phyloP scores from a whole-genome alignment of 1,140 invertebrate species.

The Apis cerana region DNA sequence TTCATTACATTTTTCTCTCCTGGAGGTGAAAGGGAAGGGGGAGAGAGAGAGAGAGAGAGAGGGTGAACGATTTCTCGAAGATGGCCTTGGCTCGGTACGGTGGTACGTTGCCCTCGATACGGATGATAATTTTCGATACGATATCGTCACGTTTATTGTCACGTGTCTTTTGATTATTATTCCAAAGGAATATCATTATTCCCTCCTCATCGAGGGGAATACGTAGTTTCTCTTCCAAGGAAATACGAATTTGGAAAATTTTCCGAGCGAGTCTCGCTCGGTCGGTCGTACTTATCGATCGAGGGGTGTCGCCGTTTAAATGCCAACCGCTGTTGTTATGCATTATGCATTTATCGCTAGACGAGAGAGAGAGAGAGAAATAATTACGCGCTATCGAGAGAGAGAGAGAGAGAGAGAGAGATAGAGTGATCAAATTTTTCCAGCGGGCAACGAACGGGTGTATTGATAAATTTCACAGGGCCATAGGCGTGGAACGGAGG shows the following conservation, averaged over 20 bases:
- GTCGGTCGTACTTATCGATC: conserved; percentile 33
- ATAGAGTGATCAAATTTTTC: conserved; percentile 9
- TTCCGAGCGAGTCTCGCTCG: conserved; percentile 12
- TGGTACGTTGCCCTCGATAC: background rate
- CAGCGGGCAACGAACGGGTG: background rate
- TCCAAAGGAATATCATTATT: no score
- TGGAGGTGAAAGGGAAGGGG: background rate
- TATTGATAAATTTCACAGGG: conserved; percentile 28
- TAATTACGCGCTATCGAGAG: conserved; percentile 29
- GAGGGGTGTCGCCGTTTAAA: conserved; percentile 34
- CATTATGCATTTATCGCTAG: conserved; percentile 31
- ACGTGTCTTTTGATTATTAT: no score
- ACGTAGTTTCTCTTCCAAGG: no score
- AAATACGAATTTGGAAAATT: no score
- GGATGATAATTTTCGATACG: no score
- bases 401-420: background rate
- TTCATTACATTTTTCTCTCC: conserved; percentile 57
- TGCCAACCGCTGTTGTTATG: conserved; percentile 10
- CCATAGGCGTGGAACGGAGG: conserved; percentile 42
- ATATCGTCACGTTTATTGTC: no score
- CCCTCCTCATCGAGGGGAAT: no score
- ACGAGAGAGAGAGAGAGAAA: conserved; percentile 10
- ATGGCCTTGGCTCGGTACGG: background rate
- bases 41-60: no score
- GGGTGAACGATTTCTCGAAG: conserved; percentile 29